Evolutionary conservation across 2,797 vertebrate species (phyloP).

Genomic region (Gymnoscopelus microlampas): DNA sequence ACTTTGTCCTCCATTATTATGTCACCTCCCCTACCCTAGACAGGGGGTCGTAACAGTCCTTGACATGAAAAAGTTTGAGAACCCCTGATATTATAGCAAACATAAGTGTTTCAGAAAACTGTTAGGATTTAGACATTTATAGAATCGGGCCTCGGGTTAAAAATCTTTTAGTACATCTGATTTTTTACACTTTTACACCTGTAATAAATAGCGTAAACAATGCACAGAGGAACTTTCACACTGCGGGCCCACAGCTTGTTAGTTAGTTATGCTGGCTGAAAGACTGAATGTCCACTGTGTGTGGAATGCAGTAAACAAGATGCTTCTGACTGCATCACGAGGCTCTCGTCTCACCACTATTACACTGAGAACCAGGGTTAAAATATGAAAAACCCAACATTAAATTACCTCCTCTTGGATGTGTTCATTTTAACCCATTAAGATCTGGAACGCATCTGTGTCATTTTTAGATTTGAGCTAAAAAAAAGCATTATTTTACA

Average conservation of each 20-base stretch:
- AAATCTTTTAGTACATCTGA: not conserved
- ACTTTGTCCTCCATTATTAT: too few relatives aligned
- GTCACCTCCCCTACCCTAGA: too few relatives aligned
- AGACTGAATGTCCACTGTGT: conserved; percentile 59
- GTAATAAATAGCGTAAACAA: conserved; percentile 50
- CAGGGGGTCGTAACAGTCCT: too few relatives aligned
- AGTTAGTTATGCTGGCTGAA: conserved; percentile 37
- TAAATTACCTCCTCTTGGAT: conserved; percentile 23
- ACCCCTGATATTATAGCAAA: too few relatives aligned
- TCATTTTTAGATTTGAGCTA: too few relatives aligned
- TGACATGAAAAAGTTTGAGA: too few relatives aligned
- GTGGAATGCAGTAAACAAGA: conserved; percentile 83
- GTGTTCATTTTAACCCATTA: too few relatives aligned
- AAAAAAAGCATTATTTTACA: too few relatives aligned
- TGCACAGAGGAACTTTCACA: conserved; percentile 51
- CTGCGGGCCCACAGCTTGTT: not conserved
- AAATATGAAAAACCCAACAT: conserved; percentile 15
- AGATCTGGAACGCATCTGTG: too few relatives aligned
- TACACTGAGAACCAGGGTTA: conserved; percentile 21
- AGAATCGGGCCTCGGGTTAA: too few relatives aligned
- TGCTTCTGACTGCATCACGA: conserved; percentile 64
- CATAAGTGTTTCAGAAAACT: too few relatives aligned
- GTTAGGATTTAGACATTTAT: too few relatives aligned
- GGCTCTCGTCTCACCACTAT: conserved; percentile 24
- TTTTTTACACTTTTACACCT: conserved; percentile 47